Evolutionary conservation across 2,113 vertebrate species (phyloP), one percentile per base, ranked within the genome.

Genomic region (Crypturellus undulatus): DNA sequence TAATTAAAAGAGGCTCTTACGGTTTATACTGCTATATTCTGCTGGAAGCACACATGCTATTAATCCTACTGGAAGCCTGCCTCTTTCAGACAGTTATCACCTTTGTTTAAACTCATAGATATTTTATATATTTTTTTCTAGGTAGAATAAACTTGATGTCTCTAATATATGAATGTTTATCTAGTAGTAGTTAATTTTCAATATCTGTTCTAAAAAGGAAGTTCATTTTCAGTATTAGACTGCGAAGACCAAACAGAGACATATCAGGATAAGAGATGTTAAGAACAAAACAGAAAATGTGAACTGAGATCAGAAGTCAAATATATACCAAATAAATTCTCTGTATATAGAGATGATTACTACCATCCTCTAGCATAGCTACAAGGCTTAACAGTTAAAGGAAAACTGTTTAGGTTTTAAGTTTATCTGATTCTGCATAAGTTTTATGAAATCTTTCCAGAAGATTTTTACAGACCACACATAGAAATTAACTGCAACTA

Each of bases 281-380:
- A 63, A 60, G 36, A 92, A 84, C 36, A 87, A 84, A 84, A 81
- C 15, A 19, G 63, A 80, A 56, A 97, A 93, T 80, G 68, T 82
- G 79, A 96, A 95, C 51, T 69, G n/a, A 95, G 51, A 84, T 93
- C 93, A 96, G 82, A 85, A 94, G 89, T 90, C 43, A 95, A 94
- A 92, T 63, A 86, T 6, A 78, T 16, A 36, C 4, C 77, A 96
- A 89, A 91, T 43, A 87, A 17, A 69, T 54, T 79, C 38, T 86
- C 51, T 84, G 22, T 34, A 12, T 82, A 64, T 83, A 75, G 87
- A 95, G 12, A n/a, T 43, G 52, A 91, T 93, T 84, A 70, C 49
- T 85, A 94, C 36, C 43, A 94, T 4, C 30, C 25, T 82, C 32
- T 88, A 94, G 82, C 43, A 69, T 9, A 94, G 56, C 38, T 59